Evolutionary conservation across 1,140 invertebrate genomes (phyloP).

Genomic region (Dinothrombium tinctorium): DNA sequence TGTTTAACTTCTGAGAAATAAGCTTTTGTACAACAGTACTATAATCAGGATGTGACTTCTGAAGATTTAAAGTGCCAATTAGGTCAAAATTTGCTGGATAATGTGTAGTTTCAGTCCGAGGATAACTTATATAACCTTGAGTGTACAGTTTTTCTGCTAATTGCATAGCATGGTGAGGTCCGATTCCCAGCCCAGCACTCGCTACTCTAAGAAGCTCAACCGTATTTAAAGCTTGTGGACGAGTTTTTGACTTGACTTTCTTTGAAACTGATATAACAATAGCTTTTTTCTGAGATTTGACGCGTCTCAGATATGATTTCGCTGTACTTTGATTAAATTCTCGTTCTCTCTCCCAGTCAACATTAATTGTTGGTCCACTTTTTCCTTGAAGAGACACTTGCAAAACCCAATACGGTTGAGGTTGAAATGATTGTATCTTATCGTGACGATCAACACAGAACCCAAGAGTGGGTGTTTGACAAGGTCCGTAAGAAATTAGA

Average conservation of each 20-base stretch:
- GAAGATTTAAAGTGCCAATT: slow-evolving; percentile 39
- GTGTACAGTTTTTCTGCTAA: slow-evolving; percentile 59
- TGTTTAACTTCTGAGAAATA: slow-evolving; percentile 36
- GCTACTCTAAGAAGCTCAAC: slow-evolving; percentile 87
- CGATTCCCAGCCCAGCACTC: slow-evolving; percentile 76
- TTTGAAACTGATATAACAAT: slow-evolving; percentile 44
- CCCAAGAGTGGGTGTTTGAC: slow-evolving; percentile 96
- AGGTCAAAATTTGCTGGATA: slow-evolving; percentile 91
- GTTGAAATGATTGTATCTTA: slow-evolving; percentile 92
- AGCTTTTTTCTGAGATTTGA: slow-evolving; percentile 12
- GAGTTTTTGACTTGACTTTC: slow-evolving; percentile 55
- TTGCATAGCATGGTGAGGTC: slow-evolving; percentile 89
- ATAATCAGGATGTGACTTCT: slow-evolving; percentile 47
- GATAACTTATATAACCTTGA: slow-evolving; percentile 26
- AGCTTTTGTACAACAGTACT: slow-evolving; percentile 39
- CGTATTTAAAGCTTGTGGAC: slow-evolving; percentile 80
- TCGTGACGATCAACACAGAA: slow-evolving; percentile 98
- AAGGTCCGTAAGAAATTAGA: slow-evolving; percentile 93
- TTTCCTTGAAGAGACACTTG: slow-evolving; percentile 28
- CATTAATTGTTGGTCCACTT: background rate
- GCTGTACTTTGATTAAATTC: slow-evolving; percentile 90
- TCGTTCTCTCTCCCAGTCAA: slow-evolving; percentile 45
- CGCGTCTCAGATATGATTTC: slow-evolving; percentile 27
- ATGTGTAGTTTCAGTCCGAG: slow-evolving; percentile 77
- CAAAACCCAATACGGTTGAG: slow-evolving; percentile 86